Base-by-base conservation (phyloP, 2,797 vertebrate genomes). In the Passerculus sandwichensis region DNA sequence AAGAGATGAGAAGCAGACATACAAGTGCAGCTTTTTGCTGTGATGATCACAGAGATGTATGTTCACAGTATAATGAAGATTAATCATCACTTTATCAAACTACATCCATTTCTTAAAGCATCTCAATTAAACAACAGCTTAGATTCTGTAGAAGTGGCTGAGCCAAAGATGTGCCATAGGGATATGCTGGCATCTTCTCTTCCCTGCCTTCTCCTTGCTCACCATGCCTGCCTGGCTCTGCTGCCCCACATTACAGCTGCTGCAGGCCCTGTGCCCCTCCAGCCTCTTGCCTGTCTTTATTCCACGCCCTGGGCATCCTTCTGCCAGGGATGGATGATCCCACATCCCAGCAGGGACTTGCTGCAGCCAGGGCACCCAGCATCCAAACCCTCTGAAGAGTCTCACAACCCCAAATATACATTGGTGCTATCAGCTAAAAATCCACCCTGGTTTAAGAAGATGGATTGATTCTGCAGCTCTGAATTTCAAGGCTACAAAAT, bases 11-110 rank as follows among this genome's bases (percentile, higher is more conserved):
- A 91, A 82, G 85, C 75, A 89, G 67, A 73, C 57, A 30, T 30
- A 64, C 7, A 76, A 88, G 71, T 22, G 12, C 57, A 79, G 80
- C 45, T 89, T 65, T 88, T 89, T 80, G 30, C 92, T 80, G 48
- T 70, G 85, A 73, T 65, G 83, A 93, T 93, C 83, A 93, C 76
- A 84, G 82, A 67, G 45, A 75, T 42, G 20, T 30, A 42, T 62
- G 38, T 30, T 62, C 38, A 42, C 38, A 42, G 15, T 44, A 77
- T 91, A 79, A 93, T 90, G 77, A 91, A 82, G 60, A 94, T 86
- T 93, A 94, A 94, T 76, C 70, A 86, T 57, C 83, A 34, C 71
- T 90, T 95, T 88, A 88, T 94, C 66, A 88, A 80, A 62, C 54
- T 26, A 48, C 67, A 89, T 84, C 62, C 3, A 59, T 56, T 87